These are phyloP conservation scores for Myotis davidii DNA, from an alignment of 2,113 vertebrate species.

Conservation along the genomic window DNA sequence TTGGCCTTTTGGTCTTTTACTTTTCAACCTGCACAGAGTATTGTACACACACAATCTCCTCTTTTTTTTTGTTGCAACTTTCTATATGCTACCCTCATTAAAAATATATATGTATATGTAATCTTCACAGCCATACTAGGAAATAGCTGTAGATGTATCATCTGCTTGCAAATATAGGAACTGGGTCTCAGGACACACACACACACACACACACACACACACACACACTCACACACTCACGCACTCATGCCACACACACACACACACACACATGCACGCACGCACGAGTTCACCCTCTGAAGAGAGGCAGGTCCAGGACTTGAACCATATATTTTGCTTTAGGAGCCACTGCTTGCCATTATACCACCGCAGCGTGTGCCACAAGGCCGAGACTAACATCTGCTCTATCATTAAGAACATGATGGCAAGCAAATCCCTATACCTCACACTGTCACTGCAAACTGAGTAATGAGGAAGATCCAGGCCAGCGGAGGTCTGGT, in stretches of 20 bases:
- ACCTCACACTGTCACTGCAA: not conserved
- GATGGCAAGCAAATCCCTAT: not conserved
- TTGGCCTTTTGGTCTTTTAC: fast-evolving
- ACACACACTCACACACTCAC: too few species aligned
- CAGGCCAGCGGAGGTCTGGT: not conserved
- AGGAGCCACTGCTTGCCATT: fast-evolving
- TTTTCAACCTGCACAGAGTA: not conserved
- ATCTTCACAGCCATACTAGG: too few species aligned
- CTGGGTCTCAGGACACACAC: not conserved
- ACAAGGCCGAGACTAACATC: fast-evolving
- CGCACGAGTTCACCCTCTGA: fast-evolving
- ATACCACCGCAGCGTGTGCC: fast-evolving
- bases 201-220: not conserved
- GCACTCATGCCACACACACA: not conserved
- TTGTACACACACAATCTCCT: not conserved
- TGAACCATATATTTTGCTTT: not conserved
- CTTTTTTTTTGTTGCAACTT: too few species aligned
- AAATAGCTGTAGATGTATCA: not conserved
- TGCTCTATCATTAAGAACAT: not conserved
- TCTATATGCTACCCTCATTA: fast-evolving
- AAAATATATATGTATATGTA: not conserved
- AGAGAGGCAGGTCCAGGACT: not conserved
- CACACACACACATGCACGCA: not conserved
- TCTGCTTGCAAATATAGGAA: not conserved
- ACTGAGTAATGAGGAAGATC: not conserved